These are phyloP conservation scores for Otolemur garnettii DNA, from an alignment of 2,113 vertebrate genomes.

Conservation along the genomic window DNA sequence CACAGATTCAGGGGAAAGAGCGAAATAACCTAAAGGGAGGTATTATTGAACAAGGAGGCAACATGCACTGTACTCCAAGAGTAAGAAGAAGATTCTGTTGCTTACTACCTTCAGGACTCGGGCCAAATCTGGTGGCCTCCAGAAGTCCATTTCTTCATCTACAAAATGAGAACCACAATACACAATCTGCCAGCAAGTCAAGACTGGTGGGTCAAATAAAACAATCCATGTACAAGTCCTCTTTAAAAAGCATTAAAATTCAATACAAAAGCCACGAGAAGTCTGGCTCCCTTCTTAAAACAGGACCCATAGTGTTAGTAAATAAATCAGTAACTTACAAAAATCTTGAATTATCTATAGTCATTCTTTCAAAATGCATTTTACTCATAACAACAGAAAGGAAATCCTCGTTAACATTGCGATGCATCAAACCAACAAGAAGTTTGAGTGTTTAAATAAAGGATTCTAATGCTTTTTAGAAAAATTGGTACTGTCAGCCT, in stretches of 20 bases:
- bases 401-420: not conserved
- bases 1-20: not conserved
- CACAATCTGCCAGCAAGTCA: not conserved
- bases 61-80: not conserved
- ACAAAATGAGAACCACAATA: not conserved
- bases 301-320: not conserved
- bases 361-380: conserved; percentile 14
- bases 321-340: not conserved
- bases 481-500: conserved; percentile 24
- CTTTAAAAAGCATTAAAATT: not conserved
- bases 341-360: not conserved
- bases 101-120: not conserved
- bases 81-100: not conserved
- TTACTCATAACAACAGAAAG: not conserved
- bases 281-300: not conserved
- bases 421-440: not conserved
- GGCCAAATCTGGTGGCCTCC: not conserved
- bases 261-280: not conserved
- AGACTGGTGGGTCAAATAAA: not conserved
- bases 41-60: not conserved
- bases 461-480: not conserved
- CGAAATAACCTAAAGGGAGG: not conserved
- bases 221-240: not conserved
- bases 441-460: conserved; percentile 33
- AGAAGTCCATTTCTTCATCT: not conserved